Percentiles rank a stretch among this genome's conserved stretches.
phyloP scores from a whole-genome alignment of 2,888 invertebrate species.

The Caenorhabditis sinica region DNA sequence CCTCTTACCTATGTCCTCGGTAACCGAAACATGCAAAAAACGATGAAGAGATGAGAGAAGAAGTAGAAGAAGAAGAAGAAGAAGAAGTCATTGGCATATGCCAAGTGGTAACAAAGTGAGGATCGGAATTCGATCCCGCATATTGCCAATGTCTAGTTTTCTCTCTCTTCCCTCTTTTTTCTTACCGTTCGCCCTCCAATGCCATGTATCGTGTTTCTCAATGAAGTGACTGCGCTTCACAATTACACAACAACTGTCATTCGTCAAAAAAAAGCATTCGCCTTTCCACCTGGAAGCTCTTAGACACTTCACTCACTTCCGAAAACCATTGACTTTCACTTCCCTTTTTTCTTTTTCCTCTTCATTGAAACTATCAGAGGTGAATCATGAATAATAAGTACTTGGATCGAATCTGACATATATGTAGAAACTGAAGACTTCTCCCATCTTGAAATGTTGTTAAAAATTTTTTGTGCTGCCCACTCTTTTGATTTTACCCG shows the following conservation, averaged over 20 bases:
- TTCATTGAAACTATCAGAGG: conserved; percentile 47
- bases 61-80: background rate
- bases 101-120: conserved; percentile 60
- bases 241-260: conserved; percentile 46
- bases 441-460: conserved; percentile 4
- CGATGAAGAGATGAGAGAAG: background rate
- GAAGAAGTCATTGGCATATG: conserved; percentile 47
- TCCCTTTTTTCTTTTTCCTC: background rate
- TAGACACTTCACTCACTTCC: conserved; percentile 54
- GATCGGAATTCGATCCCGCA: conserved; percentile 52
- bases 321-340: conserved; percentile 60
- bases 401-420: background rate
- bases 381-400: conserved; percentile 9
- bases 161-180: conserved; percentile 17
- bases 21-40: conserved; percentile 24
- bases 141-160: conserved; percentile 48
- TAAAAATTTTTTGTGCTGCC: background rate
- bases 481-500: conserved; percentile 15
- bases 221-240: conserved; percentile 46
- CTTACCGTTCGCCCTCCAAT: conserved; percentile 54
- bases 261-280: conserved; percentile 33
- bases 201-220: conserved; percentile 61
- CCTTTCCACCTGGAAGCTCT: conserved; percentile 58
- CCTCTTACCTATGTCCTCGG: conserved; percentile 18
- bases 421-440: background rate